Evolutionary conservation across 2,888 invertebrate species (phyloP).

Genomic region (Strigamia transsilvanica): DNA sequence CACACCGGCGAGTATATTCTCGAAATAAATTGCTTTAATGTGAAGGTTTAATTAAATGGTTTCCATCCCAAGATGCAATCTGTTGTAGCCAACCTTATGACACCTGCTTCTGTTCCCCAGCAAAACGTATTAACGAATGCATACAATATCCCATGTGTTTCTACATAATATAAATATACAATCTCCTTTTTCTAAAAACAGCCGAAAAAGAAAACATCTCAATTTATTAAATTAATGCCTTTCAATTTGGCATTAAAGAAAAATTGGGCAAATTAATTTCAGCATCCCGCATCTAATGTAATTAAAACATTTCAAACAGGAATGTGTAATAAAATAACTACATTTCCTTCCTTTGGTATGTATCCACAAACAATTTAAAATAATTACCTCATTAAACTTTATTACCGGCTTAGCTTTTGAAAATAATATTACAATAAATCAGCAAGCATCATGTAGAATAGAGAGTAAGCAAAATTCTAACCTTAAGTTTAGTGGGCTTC

Average conservation of each 20-base stretch:
- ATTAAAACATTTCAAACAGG: not conserved
- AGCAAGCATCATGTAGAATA: not conserved
- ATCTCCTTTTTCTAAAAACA: too few relatives aligned
- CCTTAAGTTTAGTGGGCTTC: too few relatives aligned
- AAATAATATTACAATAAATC: not conserved
- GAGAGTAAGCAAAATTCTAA: too few relatives aligned
- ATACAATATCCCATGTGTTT: not conserved
- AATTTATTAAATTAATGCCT: too few relatives aligned
- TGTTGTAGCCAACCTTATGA: conserved; percentile 29
- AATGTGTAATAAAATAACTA: not conserved
- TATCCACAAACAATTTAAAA: not conserved
- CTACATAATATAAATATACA: too few relatives aligned
- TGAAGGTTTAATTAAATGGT: conserved; percentile 51
- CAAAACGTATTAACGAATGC: not conserved
- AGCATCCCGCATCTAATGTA: too few relatives aligned
- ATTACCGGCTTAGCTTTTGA: not conserved
- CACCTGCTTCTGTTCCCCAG: conserved; percentile 13
- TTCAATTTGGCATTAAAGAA: too few relatives aligned
- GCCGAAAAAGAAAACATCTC: too few relatives aligned
- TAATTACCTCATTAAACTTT: conserved; percentile 3
- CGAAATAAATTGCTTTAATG: conserved; percentile 51
- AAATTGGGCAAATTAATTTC: too few relatives aligned
- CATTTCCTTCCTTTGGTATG: not conserved
- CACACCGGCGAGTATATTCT: conserved; percentile 19
- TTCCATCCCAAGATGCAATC: conserved; percentile 30